Evolutionary conservation across 2,113 vertebrate genomes (phyloP).

Genomic region (Saimiri boliviensis): DNA sequence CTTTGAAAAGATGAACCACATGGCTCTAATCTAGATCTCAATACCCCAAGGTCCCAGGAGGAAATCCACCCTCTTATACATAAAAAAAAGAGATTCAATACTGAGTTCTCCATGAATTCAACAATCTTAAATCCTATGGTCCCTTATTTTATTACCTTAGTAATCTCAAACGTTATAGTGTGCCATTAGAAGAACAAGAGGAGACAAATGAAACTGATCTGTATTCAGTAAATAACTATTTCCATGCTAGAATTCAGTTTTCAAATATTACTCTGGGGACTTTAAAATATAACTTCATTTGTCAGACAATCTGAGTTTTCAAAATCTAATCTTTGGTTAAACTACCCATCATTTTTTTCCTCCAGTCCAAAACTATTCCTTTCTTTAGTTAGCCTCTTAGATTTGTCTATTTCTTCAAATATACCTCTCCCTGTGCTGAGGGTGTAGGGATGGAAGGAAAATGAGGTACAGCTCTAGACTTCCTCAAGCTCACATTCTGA

Average conservation of each 20-base stretch:
- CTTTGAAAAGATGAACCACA: neutral
- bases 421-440: neutral
- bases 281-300: neutral
- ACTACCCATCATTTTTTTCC: neutral
- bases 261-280: neutral
- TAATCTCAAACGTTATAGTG: neutral
- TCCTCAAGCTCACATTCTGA: neutral
- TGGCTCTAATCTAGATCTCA: neutral
- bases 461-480: fast-evolving
- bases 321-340: neutral
- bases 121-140: neutral
- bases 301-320: neutral
- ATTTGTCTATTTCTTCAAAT: neutral
- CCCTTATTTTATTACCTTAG: neutral
- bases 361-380: neutral
- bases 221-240: neutral
- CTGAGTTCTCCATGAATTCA: neutral
- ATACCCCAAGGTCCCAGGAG: neutral
- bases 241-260: neutral
- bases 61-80: neutral
- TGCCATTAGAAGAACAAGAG: neutral
- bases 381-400: neutral
- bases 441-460: neutral
- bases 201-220: neutral
- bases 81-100: neutral